phyloP scores from a whole-genome alignment of 2,797 vertebrate species.

The Cheirogaleus major region DNA sequence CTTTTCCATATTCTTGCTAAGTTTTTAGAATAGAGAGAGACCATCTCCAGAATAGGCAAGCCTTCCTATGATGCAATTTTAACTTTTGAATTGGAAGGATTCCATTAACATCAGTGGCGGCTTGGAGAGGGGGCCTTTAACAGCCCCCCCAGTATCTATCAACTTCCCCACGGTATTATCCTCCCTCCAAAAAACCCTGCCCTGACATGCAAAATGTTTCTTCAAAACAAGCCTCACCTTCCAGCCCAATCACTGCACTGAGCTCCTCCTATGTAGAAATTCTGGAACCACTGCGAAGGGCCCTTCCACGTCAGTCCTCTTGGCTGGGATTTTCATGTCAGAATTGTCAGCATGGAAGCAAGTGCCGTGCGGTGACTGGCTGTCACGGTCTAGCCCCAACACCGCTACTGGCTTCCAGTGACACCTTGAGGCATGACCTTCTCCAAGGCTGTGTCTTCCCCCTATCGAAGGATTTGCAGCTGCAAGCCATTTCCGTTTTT shows the following conservation, averaged over 20 bases:
- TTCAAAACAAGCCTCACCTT: background rate
- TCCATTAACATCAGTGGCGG: background rate
- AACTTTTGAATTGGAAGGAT: background rate
- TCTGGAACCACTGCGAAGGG: background rate
- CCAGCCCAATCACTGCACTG: background rate
- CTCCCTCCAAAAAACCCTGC: background rate
- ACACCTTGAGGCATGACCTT: background rate
- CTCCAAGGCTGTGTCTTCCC: background rate
- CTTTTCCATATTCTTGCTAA: conserved; percentile 42
- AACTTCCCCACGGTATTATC: background rate
- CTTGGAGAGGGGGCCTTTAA: background rate
- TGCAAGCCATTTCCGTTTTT: background rate
- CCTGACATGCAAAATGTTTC: background rate
- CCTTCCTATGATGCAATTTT: background rate
- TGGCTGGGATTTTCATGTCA: background rate
- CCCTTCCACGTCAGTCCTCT: background rate
- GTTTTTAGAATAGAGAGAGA: conserved; percentile 1
- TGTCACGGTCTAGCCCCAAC: background rate
- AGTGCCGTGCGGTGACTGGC: background rate
- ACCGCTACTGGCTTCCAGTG: background rate
- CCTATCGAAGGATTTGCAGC: background rate
- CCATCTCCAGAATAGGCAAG: background rate
- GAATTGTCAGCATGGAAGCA: rapidly evolving
- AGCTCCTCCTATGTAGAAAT: background rate
- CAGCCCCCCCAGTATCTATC: background rate